Conservation (phyloP, 2,888 invertebrate species). For the Drosophila anomalata region DNA sequence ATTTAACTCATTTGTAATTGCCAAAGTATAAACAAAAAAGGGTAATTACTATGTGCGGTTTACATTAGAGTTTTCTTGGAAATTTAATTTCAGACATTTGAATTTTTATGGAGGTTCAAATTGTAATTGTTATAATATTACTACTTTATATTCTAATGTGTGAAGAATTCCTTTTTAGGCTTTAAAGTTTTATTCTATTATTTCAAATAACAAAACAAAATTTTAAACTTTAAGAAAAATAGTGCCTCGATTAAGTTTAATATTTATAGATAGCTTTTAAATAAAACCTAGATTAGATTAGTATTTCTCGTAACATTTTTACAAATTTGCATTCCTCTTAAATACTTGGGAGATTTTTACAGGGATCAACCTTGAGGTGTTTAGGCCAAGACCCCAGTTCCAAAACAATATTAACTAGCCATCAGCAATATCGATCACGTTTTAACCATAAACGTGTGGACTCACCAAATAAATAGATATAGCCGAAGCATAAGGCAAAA, state of each 20-base stretch:
- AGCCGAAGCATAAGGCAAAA: constrained; percentile 40
- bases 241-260: too few relatives aligned
- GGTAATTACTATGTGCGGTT: background rate
- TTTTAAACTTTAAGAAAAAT: too few relatives aligned
- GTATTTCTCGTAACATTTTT: constrained; percentile 5
- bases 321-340: constrained; percentile 30
- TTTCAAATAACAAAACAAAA: too few relatives aligned
- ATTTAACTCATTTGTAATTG: constrained; percentile 11
- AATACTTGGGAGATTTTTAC: constrained; percentile 52
- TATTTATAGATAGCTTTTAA: too few relatives aligned
- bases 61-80: background rate
- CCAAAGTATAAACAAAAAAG: background rate
- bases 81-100: background rate
- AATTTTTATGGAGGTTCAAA: background rate
- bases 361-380: constrained; percentile 51
- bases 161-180: too few relatives aligned
- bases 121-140: too few relatives aligned
- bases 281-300: background rate
- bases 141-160: background rate
- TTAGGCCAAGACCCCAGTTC: constrained; percentile 30
- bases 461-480: constrained; percentile 25
- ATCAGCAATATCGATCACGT: constrained; percentile 64
- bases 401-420: constrained; percentile 40
- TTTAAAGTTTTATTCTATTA: too few relatives aligned
- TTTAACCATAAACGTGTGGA: constrained; percentile 57